These are phyloP conservation scores for Paedocypris micromegethes DNA, from an alignment of 2,797 vertebrate genomes.

Conservation along the genomic window DNA sequence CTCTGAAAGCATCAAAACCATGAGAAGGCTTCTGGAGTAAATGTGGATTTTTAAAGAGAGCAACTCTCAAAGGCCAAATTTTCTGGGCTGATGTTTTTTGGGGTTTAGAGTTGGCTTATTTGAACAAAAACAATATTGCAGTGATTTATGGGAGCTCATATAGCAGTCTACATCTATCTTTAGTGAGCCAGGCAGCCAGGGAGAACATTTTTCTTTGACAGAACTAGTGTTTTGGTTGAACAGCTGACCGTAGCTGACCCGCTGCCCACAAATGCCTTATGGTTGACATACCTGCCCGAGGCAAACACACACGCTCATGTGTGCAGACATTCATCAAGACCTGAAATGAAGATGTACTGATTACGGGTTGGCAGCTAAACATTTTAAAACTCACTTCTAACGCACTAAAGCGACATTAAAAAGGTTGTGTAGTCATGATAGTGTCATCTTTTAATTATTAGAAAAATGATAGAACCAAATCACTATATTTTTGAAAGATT, in stretches of 20 bases:
- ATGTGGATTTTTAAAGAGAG: conserved; percentile 6
- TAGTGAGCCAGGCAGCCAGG: conserved; percentile 33
- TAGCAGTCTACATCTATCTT: conserved; percentile 42
- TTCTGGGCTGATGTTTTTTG: conserved; percentile 15
- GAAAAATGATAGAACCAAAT: too few relatives aligned
- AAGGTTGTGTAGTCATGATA: too few relatives aligned
- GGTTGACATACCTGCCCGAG: conserved; percentile 32
- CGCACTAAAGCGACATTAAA: too few relatives aligned
- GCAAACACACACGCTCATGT: conserved; percentile 11
- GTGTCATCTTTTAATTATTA: too few relatives aligned
- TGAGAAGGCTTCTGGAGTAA: conserved; percentile 12
- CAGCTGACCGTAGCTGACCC: conserved; percentile 35
- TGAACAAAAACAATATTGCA: conserved; percentile 22
- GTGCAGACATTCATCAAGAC: neutral
- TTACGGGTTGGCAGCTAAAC: too few relatives aligned
- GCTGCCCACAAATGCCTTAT: conserved; percentile 31
- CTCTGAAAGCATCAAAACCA: neutral
- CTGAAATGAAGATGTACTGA: too few relatives aligned
- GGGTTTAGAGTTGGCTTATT: conserved; percentile 15
- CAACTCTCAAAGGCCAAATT: neutral
- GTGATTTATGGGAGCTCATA: conserved; percentile 37
- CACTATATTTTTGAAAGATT: too few relatives aligned
- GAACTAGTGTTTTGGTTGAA: conserved; percentile 18
- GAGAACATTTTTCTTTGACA: conserved; percentile 16
- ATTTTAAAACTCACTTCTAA: too few relatives aligned